phyloP scores from a whole-genome alignment of 2,797 vertebrate genomes.

The Argentina silus region DNA sequence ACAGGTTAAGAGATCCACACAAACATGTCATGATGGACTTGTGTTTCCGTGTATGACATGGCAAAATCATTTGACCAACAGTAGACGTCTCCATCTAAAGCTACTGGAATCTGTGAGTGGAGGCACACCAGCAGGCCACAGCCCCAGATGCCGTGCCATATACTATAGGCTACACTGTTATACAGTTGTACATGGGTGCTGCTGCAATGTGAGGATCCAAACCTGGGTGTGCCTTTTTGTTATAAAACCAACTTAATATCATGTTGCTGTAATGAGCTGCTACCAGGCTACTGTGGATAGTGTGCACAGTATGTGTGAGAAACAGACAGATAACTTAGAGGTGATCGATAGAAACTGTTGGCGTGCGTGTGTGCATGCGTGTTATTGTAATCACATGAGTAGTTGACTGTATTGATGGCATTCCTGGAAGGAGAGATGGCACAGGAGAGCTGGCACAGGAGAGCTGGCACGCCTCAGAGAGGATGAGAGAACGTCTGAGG shows the following conservation, averaged over 20 bases:
- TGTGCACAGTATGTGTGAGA: background rate
- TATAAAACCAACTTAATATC: constrained; percentile 7
- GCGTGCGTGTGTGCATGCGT: background rate
- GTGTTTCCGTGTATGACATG: background rate
- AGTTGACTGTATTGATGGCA: background rate
- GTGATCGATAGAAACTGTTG: background rate
- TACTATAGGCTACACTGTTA: background rate
- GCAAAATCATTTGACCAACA: background rate
- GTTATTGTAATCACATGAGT: background rate
- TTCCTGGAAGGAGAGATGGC: background rate
- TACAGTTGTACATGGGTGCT: background rate
- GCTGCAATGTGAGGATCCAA: background rate
- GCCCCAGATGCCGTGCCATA: background rate
- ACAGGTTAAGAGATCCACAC: constrained; percentile 62
- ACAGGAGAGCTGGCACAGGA: background rate
- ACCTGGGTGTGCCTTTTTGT: constrained; percentile 4
- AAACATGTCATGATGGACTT: constrained; percentile 15
- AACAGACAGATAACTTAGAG: background rate
- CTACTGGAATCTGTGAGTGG: too few species aligned
- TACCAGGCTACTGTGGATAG: background rate
- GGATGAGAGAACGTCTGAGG: constrained; percentile 21
- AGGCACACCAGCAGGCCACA: background rate
- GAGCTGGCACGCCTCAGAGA: background rate
- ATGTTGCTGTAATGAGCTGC: constrained; percentile 4
- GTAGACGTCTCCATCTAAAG: too few species aligned